These are phyloP conservation scores for Echiichthys vipera DNA, from an alignment of 2,797 vertebrate genomes.

Conservation along the genomic window DNA sequence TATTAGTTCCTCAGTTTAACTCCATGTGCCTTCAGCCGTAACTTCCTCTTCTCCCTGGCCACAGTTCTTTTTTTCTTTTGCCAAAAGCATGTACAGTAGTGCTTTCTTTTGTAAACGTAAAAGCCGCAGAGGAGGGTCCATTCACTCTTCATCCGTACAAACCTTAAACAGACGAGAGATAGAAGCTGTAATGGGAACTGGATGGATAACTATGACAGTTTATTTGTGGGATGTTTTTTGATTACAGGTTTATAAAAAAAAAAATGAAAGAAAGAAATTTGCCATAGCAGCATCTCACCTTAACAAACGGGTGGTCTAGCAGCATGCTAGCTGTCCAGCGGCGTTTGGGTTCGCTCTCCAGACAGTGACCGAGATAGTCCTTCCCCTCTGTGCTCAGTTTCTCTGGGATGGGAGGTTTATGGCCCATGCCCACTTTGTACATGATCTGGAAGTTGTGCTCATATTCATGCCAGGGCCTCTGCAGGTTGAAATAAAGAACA, in stretches of 20 bases:
- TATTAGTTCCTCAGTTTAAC: slow-evolving; percentile 81
- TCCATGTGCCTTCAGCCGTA: slow-evolving; percentile 77
- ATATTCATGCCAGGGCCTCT: slow-evolving; percentile 99
- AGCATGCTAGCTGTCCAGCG: slow-evolving; percentile 97
- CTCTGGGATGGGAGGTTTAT: slow-evolving; percentile 97
- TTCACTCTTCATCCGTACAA: slow-evolving; percentile 99
- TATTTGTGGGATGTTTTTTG: not conserved
- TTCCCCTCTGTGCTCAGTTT: slow-evolving; percentile 97
- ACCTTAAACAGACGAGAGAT: slow-evolving; percentile 83
- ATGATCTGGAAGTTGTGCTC: slow-evolving; percentile 99
- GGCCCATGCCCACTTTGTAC: slow-evolving; percentile 99
- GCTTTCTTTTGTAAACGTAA: slow-evolving; percentile 85
- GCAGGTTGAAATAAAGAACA: slow-evolving; percentile 39
- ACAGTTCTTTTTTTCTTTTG: slow-evolving; percentile 74
- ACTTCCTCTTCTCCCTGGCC: slow-evolving; percentile 52
- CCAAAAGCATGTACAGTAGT: slow-evolving; percentile 95
- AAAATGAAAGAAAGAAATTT: too few species aligned
- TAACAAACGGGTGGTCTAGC: slow-evolving; percentile 97
- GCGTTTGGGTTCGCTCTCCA: slow-evolving; percentile 96
- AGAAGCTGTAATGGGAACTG: not conserved
- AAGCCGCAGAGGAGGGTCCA: slow-evolving; percentile 64
- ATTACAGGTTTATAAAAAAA: not conserved
- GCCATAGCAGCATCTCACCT: slow-evolving; percentile 81
- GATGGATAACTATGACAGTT: not conserved
- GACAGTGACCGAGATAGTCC: slow-evolving; percentile 95